These are phyloP conservation scores for Xenopus borealis DNA, from an alignment of 2,113 vertebrate genomes.

Conservation along the genomic window DNA sequence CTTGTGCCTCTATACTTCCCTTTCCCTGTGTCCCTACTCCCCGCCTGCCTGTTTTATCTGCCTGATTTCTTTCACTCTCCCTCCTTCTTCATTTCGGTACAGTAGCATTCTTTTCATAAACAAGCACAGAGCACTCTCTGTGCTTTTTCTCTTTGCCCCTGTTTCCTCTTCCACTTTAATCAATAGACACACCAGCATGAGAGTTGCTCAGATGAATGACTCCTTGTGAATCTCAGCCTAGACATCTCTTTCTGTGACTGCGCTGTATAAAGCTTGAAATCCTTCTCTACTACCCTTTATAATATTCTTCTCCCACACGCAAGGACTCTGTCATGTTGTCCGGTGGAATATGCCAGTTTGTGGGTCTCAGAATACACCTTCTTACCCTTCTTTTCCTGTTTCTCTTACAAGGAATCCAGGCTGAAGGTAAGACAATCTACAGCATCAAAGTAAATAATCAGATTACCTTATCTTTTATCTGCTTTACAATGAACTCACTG, in stretches of 20 bases:
- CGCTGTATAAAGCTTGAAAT: conserved; percentile 30
- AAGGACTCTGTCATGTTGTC: conserved; percentile 36
- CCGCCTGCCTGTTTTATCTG: conserved; percentile 20
- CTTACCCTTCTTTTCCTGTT: conserved; percentile 17
- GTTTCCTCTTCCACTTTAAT: conserved; percentile 45
- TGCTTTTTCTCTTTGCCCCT: conserved; percentile 21
- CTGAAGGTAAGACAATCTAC: conserved; percentile 39
- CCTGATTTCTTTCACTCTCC: conserved; percentile 30
- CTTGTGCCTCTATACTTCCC: conserved; percentile 22
- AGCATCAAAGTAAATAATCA: conserved; percentile 9
- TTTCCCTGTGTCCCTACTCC: conserved; percentile 22
- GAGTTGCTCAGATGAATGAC: conserved; percentile 44
- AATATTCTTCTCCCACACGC: conserved; percentile 23
- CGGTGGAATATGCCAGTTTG: conserved; percentile 40
- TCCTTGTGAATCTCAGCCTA: conserved; percentile 46
- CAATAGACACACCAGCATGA: conserved; percentile 41
- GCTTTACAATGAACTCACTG: neutral
- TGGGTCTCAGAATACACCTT: conserved; percentile 15
- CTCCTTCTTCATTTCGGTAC: conserved; percentile 42
- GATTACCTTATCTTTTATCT: neutral
- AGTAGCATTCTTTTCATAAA: conserved; percentile 43
- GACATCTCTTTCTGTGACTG: conserved; percentile 40
- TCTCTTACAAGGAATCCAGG: conserved; percentile 22
- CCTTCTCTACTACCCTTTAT: conserved; percentile 30
- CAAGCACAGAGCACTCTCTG: conserved; percentile 41